Percentiles rank a stretch among this genome's conserved stretches.
phyloP scores from a whole-genome alignment of 2,113 vertebrate genomes.

The Isurus oxyrinchus region DNA sequence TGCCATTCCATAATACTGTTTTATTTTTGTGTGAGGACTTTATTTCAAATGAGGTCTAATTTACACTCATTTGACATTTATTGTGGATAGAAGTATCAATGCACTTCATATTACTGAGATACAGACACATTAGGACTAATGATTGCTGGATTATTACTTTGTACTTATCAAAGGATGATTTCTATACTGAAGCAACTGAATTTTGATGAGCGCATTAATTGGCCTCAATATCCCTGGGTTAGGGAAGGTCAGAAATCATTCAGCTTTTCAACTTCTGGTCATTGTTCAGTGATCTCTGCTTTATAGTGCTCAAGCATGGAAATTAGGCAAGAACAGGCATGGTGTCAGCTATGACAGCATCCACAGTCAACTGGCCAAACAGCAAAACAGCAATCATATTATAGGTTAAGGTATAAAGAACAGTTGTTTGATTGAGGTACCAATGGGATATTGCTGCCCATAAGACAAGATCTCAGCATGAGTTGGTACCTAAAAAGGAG shows the following conservation, averaged over 20 bases:
- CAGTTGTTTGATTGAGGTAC: not conserved
- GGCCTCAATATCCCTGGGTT: not conserved
- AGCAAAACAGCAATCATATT: not conserved
- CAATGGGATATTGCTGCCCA: not conserved
- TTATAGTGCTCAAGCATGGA: not conserved
- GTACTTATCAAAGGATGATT: not conserved
- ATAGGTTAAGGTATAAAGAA: not conserved
- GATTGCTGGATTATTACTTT: not conserved
- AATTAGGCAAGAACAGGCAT: not conserved
- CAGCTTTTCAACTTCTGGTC: not conserved
- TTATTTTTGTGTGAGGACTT: not conserved
- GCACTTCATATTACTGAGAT: not conserved
- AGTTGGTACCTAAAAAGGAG: not conserved
- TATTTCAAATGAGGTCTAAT: not conserved
- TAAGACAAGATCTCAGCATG: not conserved
- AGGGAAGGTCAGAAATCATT: not conserved
- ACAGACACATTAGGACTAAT: not conserved
- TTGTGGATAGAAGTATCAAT: not conserved
- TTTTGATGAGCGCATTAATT: not conserved
- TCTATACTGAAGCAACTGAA: not conserved
- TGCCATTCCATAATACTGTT: not conserved
- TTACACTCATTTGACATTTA: not conserved
- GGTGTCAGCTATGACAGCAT: not conserved
- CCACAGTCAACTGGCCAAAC: not conserved
- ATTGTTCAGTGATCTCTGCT: not conserved